Percentiles rank a stretch among this genome's conserved stretches.
phyloP scores from a whole-genome alignment of 1,140 invertebrate species.

The Macrotrachela quadricornifera region DNA sequence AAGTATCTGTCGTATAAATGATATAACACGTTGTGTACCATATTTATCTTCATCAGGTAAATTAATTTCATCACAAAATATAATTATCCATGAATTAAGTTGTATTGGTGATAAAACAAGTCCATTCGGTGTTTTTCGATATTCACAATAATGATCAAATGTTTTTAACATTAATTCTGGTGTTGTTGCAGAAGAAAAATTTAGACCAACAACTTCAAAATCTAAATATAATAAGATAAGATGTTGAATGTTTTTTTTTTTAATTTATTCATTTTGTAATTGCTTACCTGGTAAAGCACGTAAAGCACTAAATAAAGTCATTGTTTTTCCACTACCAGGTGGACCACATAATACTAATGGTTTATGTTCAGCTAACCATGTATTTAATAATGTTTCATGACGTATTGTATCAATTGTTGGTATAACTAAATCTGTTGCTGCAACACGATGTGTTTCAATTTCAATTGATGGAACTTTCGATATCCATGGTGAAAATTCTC shows the following conservation, averaged over 20 bases:
- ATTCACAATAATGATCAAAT: constrained; percentile 99
- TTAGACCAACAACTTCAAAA: constrained; percentile 63
- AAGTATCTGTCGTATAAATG: constrained; percentile 84
- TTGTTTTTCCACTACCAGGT: constrained; percentile 96
- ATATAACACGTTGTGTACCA: constrained; percentile 91
- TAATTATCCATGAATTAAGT: constrained; percentile 88
- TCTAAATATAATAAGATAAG: background rate
- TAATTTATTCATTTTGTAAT: no score
- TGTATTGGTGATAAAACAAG: constrained; percentile 74
- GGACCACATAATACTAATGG: constrained; percentile 95
- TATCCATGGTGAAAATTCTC: constrained; percentile 90
- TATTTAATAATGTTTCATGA: constrained; percentile 85
- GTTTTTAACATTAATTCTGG: constrained; percentile 92
- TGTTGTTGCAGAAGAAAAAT: constrained; percentile 95
- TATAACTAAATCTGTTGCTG: constrained; percentile 88
- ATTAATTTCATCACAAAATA: constrained; percentile 99
- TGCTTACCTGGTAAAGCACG: constrained; percentile 48
- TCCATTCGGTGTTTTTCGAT: constrained; percentile 79
- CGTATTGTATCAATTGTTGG: constrained; percentile 94
- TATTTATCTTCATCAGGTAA: constrained; percentile 96
- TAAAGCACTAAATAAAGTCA: constrained; percentile 95
- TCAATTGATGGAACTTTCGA: constrained; percentile 94
- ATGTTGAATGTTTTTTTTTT: no score
- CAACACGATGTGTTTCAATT: constrained; percentile 97
- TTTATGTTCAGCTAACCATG: constrained; percentile 96